Evolutionary conservation across 2,888 invertebrate genomes (phyloP).

Genomic region (Drosophila dives): DNA sequence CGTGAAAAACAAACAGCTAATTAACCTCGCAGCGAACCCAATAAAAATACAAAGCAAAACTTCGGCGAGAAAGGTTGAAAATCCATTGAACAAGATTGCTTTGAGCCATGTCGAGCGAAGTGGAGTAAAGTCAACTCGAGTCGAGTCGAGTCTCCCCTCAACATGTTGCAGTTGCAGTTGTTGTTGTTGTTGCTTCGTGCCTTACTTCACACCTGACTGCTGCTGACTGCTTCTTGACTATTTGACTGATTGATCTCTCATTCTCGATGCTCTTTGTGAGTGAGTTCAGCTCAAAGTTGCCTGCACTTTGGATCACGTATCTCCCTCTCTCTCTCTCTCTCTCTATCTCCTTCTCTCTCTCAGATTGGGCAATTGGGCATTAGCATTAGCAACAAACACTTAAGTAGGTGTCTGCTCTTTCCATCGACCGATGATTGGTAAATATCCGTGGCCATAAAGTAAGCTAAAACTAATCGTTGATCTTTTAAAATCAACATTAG

Average conservation of each 20-base stretch:
- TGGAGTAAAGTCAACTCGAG: constrained; percentile 33
- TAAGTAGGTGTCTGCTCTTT: constrained; percentile 46
- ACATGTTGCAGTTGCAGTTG: not conserved
- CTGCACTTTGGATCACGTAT: constrained; percentile 72
- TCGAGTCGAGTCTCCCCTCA: constrained; percentile 40
- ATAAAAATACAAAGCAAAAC: constrained; percentile 23
- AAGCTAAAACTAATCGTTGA: constrained; percentile 7
- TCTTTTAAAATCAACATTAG: not conserved
- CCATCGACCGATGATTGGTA: constrained; percentile 35
- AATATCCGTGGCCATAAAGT: constrained; percentile 35
- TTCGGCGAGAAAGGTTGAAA: constrained; percentile 51
- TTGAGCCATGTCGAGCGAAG: constrained; percentile 23
- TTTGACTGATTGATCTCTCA: constrained; percentile 74
- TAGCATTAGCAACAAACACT: constrained; percentile 41
- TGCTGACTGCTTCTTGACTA: constrained; percentile 13
- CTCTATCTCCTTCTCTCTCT: not conserved
- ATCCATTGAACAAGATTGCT: constrained; percentile 78
- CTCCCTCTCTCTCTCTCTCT: constrained; percentile 12
- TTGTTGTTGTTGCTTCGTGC: constrained; percentile 53
- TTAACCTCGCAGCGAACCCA: constrained; percentile 69
- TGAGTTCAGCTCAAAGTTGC: constrained; percentile 40
- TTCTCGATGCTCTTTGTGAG: constrained; percentile 10
- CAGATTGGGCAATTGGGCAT: not conserved
- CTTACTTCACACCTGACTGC: constrained; percentile 69
- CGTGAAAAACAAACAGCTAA: constrained; percentile 75